phyloP scores from a whole-genome alignment of 2,113 vertebrate genomes.

The Ascaphus truei region DNA sequence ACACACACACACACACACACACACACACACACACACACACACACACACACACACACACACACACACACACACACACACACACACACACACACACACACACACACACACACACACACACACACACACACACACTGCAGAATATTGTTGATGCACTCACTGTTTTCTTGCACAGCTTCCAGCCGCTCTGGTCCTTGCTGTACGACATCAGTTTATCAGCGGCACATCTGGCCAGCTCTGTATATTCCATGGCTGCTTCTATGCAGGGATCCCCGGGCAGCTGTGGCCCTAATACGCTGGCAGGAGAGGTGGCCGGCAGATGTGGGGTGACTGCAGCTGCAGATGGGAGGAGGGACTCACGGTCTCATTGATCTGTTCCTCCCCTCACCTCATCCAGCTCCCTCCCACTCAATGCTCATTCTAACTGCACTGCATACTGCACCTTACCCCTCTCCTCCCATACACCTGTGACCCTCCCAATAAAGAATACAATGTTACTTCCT shows the following conservation, averaged over 20 bases:
- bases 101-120: too few relatives aligned
- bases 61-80: too few relatives aligned
- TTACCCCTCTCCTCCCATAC: too few relatives aligned
- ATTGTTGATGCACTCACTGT: slow-evolving; percentile 64
- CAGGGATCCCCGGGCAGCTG: rapidly evolving
- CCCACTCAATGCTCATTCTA: rapidly evolving
- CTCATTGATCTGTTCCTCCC: slow-evolving; percentile 17
- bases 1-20: too few relatives aligned
- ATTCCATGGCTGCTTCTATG: slow-evolving; percentile 69
- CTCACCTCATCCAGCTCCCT: slow-evolving; percentile 46
- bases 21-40: too few relatives aligned
- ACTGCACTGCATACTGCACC: background rate
- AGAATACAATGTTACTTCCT: too few relatives aligned
- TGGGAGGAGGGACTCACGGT: background rate
- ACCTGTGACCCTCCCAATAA: too few relatives aligned
- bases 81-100: too few relatives aligned
- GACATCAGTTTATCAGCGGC: slow-evolving; percentile 65
- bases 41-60: too few relatives aligned
- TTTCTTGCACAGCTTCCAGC: slow-evolving; percentile 77
- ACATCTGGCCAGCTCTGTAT: slow-evolving; percentile 44
- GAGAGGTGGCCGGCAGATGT: background rate
- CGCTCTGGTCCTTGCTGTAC: slow-evolving; percentile 70
- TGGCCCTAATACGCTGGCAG: rapidly evolving
- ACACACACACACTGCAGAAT: too few relatives aligned
- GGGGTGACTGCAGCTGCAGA: background rate